These are phyloP conservation scores for Ctenosaura bakeri DNA, from an alignment of 2,797 vertebrate genomes.

Conservation along the genomic window DNA sequence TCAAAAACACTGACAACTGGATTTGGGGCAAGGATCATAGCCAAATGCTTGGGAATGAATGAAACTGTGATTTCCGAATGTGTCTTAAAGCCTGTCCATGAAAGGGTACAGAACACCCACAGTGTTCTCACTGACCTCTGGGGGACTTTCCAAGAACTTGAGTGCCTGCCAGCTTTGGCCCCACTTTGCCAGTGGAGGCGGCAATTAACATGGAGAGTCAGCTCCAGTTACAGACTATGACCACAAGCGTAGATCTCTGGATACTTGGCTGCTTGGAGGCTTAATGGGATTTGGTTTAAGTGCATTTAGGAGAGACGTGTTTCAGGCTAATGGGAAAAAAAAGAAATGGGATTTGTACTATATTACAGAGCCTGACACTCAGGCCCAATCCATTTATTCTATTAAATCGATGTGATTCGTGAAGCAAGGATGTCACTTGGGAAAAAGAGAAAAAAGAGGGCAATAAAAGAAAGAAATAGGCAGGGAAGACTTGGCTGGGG, in stretches of 20 bases:
- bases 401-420: constrained; percentile 74
- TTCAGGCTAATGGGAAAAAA: constrained; percentile 72
- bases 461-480: constrained; percentile 67
- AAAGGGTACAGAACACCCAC: background rate
- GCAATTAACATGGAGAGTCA: constrained; percentile 66
- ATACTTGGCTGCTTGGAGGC: constrained; percentile 69
- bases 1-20: background rate
- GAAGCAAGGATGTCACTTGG: constrained; percentile 69
- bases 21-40: background rate
- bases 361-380: constrained; percentile 69
- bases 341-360: constrained; percentile 75
- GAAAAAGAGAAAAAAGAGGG: constrained; percentile 46
- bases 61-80: background rate
- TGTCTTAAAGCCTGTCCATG: background rate
- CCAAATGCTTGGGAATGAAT: background rate
- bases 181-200: constrained; percentile 57
- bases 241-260: constrained; percentile 68
- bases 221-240: constrained; percentile 64
- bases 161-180: constrained; percentile 55
- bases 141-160: background rate
- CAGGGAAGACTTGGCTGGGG: constrained; percentile 57
- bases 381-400: constrained; percentile 67
- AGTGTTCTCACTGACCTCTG: constrained; percentile 32
- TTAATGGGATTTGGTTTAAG: constrained; percentile 76
- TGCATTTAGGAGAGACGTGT: constrained; percentile 75